Base-by-base conservation (phyloP, 2,888 invertebrate genomes). In the Dynastes grantii region DNA sequence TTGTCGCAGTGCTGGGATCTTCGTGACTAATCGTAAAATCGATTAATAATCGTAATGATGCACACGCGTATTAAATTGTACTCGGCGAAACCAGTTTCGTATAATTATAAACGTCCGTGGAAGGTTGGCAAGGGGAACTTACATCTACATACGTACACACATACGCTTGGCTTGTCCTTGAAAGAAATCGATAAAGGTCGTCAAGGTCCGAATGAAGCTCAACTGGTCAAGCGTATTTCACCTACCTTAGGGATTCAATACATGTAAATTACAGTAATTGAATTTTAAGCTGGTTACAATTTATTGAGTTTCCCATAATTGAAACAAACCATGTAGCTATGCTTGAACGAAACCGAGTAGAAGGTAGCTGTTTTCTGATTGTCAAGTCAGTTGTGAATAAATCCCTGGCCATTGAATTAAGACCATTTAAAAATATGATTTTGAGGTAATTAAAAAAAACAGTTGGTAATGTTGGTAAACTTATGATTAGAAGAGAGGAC, bases 111-210 rank as follows among this genome's bases (percentile, higher is more conserved):
- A 22, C 67, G 16, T 6, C 45, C 45, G 45, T 9, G 67, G 49
- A 45, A n/a, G 49, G 16, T 49, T 67, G 22, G 45, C 13, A 32
- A 49, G 16, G 67, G 64, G 64, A n/a, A 37, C 13, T 67, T 45
- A 27, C 49, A 27, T 67, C 45, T 67, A 40, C 22, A 22, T 22
- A 22, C 22, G 22, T 32, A 37, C 32, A 37, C 5, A 37, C 45
- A 67, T 67, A 67, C 22, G 45, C 45, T 45, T 49, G 67, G 22
- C 49, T 67, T 49, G 67, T 45, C 67, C 67, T 67, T 67, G 67
- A 67, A 67, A 67, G 67, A 67, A 67, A 67, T 67, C 67, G 27
- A 67, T 67, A 67, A 45, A 67, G 67, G 67, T 67, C 67, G 67
- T 49, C 45, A 49, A 67, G 45, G 49, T 67, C 67, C 22, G 4